Percentiles rank a stretch among this genome's conserved stretches.
Evolutionary conservation across 2,888 invertebrate genomes (phyloP).

Genomic region (Orthonychiurus folsomi): DNA sequence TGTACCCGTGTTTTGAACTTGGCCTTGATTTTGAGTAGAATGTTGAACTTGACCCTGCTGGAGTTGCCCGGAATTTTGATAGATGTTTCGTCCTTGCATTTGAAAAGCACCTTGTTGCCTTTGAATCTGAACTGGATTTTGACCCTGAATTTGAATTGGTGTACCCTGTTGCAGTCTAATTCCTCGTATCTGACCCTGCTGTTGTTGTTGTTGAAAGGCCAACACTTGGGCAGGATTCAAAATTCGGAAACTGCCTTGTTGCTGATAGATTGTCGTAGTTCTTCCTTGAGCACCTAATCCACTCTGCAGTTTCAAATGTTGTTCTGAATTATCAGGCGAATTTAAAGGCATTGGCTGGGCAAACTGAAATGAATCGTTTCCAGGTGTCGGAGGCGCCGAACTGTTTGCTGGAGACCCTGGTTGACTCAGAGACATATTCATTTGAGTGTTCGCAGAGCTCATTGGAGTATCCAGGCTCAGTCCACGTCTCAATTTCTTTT

Average conservation of each 20-base stretch:
- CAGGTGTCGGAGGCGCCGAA: not conserved
- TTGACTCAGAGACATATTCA: not conserved
- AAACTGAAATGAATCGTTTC: constrained; percentile 1
- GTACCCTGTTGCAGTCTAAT: constrained; percentile 11
- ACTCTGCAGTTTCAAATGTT: too few relatives aligned
- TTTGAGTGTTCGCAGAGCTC: not conserved
- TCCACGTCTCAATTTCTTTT: too few relatives aligned
- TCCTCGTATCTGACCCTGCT: constrained; percentile 4
- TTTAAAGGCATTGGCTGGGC: not conserved
- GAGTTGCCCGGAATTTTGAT: too few relatives aligned
- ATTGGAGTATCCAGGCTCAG: constrained; percentile 25
- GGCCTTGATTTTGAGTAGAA: too few relatives aligned
- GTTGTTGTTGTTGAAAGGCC: constrained; percentile 24
- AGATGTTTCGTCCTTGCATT: too few relatives aligned
- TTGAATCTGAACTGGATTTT: too few relatives aligned
- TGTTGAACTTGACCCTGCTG: too few relatives aligned
- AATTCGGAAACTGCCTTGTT: constrained; percentile 23
- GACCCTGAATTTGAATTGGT: too few relatives aligned
- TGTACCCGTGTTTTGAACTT: too few relatives aligned
- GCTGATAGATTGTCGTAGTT: constrained; percentile 27
- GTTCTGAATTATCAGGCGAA: not conserved
- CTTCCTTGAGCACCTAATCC: too few relatives aligned
- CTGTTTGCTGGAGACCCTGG: not conserved
- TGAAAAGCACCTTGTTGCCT: too few relatives aligned
- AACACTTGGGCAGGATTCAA: constrained; percentile 26